Evolutionary conservation across 2,888 invertebrate genomes (phyloP), one percentile per base, ranked within the genome.

Genomic region (Tortrix viridana): DNA sequence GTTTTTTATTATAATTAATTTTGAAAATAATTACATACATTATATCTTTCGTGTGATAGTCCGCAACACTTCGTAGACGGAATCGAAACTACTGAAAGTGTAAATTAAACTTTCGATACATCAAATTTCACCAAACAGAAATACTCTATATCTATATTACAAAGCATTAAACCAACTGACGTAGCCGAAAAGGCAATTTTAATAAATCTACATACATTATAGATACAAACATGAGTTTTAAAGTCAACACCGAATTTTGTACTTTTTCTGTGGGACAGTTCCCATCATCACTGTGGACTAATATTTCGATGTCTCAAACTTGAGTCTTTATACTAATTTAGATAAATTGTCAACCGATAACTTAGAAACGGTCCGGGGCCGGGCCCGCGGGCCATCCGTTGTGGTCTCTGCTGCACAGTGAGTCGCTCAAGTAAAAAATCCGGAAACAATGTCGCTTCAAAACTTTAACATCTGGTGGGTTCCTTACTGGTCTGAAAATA

Each of bases 181-280:
- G 67, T 79, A 76, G 84, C 88, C 90, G 81, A 88, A 86, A 85
- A 77, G 85, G 85, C 83, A 83, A 83, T 81, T 84, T 78, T 79
- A 82, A 86, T 88, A 88, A 85, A 82, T 84, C 87, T 89, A 88
- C 82, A 80, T 83, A 85, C 80, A 84, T 74, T 73, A 84, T 84
- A 87, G 77, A 86, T 88, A 90, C 84, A 88, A 87, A 89, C 86
- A 85, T 84, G 89, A 85, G 85, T 79, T 83, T 84, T 80, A 83
- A 79, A 85, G 84, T 88, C 88, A 88, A 89, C 91, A 91, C 89
- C 90, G 92, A 92, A 91, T 88, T 92, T 92, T 92, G 92, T 92
- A 92, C 92, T 92, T 83, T 90, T 79, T 84, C 87, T 82, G 81
- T 77, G 90, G 89, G 86, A 81, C 85, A 85, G 81, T 82, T 86